These are phyloP conservation scores for Hyposmocoma kahamanoa DNA, from an alignment of 1,140 invertebrate genomes.

Conservation along the genomic window DNA sequence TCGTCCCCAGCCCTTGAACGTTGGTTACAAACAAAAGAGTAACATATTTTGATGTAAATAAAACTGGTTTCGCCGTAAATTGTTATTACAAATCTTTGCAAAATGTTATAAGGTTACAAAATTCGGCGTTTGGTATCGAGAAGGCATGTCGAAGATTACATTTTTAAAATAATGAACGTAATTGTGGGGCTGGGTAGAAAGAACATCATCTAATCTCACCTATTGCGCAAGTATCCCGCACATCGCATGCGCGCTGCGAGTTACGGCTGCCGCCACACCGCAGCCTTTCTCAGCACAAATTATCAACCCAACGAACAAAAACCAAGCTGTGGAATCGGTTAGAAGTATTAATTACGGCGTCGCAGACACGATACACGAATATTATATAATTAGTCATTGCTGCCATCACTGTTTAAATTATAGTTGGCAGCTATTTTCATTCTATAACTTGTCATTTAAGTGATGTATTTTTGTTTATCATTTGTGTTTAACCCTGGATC, in stretches of 20 bases:
- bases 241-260: constrained; percentile 17
- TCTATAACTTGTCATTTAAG: constrained; percentile 27
- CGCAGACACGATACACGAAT: constrained; percentile 26
- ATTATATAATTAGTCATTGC: constrained; percentile 41
- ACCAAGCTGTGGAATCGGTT: constrained; percentile 27
- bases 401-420: constrained; percentile 28
- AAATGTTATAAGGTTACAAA: background rate
- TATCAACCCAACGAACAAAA: constrained; percentile 29
- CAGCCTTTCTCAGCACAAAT: constrained; percentile 33
- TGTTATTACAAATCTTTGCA: background rate
- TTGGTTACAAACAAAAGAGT: constrained; percentile 14
- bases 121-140: background rate
- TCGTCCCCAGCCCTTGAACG: constrained; percentile 18
- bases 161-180: constrained; percentile 16
- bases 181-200: constrained; percentile 10
- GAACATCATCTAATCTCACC: constrained; percentile 9
- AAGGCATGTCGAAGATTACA: background rate
- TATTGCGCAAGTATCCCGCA: constrained; percentile 15
- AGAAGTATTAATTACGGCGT: constrained; percentile 32
- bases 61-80: constrained; percentile 17
- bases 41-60: constrained; percentile 13
- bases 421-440: constrained; percentile 31
- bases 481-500: background rate
- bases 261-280: constrained; percentile 4
- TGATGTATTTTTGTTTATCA: constrained; percentile 12